Base-by-base conservation (phyloP, 2,797 vertebrate species). In the Artibeus lituratus region DNA sequence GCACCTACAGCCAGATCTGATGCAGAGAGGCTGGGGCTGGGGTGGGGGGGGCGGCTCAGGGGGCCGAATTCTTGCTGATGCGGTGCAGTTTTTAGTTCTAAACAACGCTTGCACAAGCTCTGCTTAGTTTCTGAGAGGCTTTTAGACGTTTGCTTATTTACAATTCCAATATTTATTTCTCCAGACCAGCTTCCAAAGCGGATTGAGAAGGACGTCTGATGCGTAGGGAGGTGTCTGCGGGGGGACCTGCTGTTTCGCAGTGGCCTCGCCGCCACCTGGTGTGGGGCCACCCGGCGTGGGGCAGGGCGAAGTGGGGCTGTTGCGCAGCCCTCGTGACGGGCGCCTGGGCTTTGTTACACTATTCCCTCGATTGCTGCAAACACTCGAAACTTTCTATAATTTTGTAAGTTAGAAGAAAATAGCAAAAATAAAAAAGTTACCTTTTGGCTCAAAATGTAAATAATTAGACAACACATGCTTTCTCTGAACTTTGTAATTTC, bases 1-100 rank as follows among this genome's bases (percentile, higher is more conserved):
- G 9, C 65, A 19, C n/a, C 65, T 2, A 10, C 65, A 37, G 65
- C n/a, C 1, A 19, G 65, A 7, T 67, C 65, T 2, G 65, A 1
- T 1, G 67, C 88, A 74, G 90, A 94, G 95, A 96, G 97, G 97
- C 95, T 91, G 92, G 90, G 69, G 55, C 57, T 88, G 95, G 96
- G 97, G 97, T 94, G 92, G 94, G 90, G 69, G 49, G 95, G 97
- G 91, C 91, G 76, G 85, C 84, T 82, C 88, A 86, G 94, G 94
- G 91, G 78, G 94, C 1, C 78, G 95, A 93, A 94, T 96, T 96
- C 92, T 95, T 95, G 95, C 83, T 95, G 94, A 96, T 78, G 92
- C 85, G 88, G 94, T 85, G 76, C 91, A 94, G 96, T 82, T 93
- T 95, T 96, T 73, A 87, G 91, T 73, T 94, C 89, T 83, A 94